These are phyloP conservation scores for Gallinago jamesoni DNA, from an alignment of 2,113 vertebrate genomes.

Conservation along the genomic window DNA sequence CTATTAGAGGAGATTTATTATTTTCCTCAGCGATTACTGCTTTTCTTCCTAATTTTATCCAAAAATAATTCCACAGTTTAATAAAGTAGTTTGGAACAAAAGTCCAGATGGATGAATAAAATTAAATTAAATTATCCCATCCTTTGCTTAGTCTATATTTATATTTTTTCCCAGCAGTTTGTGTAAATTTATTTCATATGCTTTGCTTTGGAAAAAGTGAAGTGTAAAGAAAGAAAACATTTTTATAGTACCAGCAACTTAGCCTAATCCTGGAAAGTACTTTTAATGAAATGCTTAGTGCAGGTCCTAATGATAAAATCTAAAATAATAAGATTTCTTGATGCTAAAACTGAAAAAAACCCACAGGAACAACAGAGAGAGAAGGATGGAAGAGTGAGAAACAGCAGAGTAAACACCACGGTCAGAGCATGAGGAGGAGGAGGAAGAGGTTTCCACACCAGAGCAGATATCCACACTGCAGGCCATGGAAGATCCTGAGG, in stretches of 20 bases:
- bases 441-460: accelerated
- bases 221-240: neutral
- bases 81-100: neutral
- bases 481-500: neutral
- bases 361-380: neutral
- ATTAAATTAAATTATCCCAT: neutral
- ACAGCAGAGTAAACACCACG: neutral
- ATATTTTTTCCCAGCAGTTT: neutral
- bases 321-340: neutral
- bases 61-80: neutral
- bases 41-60: neutral
- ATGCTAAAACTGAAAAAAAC: neutral
- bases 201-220: neutral
- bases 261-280: neutral
- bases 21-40: neutral
- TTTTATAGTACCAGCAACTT: neutral
- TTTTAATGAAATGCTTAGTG: neutral
- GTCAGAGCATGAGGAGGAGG: neutral
- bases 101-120: neutral
- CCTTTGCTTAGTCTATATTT: neutral
- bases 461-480: neutral
- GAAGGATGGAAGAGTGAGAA: neutral
- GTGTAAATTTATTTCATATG: neutral
- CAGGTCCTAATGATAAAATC: neutral
- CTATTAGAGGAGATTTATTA: neutral